These are phyloP conservation scores for Chaitophorus viminalis DNA, from an alignment of 2,888 invertebrate genomes.

Conservation along the genomic window DNA sequence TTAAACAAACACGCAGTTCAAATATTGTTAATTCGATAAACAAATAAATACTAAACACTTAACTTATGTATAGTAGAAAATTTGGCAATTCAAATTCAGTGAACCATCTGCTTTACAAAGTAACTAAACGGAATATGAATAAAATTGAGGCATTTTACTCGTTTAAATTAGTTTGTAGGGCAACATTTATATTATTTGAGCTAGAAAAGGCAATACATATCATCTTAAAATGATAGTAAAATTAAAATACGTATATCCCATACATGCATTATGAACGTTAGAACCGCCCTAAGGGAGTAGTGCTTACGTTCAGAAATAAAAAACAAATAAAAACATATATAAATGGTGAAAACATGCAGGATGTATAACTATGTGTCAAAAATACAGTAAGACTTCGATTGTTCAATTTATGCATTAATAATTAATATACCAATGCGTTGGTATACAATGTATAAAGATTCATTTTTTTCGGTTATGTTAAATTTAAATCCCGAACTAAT, in stretches of 20 bases:
- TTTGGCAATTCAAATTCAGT: conserved; percentile 1
- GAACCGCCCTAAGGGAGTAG: neutral
- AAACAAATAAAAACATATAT: conserved; percentile 29
- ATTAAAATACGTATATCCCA: neutral
- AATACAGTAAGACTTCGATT: conserved; percentile 28
- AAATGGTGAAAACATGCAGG: conserved; percentile 47
- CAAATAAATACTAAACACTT: conserved; percentile 35
- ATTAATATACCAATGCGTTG: too few relatives aligned
- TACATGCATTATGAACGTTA: conserved; percentile 39
- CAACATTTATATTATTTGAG: conserved; percentile 1
- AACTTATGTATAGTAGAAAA: conserved; percentile 9
- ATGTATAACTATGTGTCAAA: conserved; percentile 16
- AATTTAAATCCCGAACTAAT: neutral
- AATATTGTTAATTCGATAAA: neutral
- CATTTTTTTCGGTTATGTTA: neutral
- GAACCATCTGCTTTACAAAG: neutral
- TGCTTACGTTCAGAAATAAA: conserved; percentile 1
- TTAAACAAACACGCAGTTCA: neutral
- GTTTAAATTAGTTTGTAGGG: neutral
- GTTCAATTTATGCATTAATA: neutral
- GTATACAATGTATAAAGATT: neutral
- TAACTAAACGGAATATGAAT: neutral
- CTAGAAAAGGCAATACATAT: neutral
- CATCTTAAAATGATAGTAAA: neutral
- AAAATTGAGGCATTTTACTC: conserved; percentile 5